Evolutionary conservation across 2,888 invertebrate species (phyloP).

Genomic region (Caenorhabditis sp.): DNA sequence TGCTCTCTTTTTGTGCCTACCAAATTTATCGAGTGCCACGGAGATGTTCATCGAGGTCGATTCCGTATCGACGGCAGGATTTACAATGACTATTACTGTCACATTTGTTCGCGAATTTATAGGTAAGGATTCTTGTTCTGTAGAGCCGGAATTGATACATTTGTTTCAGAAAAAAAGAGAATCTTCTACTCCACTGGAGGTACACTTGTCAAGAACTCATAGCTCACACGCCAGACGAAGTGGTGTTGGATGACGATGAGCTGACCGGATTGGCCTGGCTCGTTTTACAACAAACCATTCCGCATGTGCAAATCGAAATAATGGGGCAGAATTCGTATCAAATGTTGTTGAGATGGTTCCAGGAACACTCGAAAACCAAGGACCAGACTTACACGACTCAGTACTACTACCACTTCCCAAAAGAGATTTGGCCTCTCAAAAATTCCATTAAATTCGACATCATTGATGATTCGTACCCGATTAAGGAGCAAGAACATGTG

Average conservation of each 20-base stretch:
- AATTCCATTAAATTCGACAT: neutral
- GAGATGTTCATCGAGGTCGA: constrained; percentile 51
- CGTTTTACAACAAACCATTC: constrained; percentile 26
- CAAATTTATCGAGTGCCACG: constrained; percentile 41
- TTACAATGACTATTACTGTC: constrained; percentile 37
- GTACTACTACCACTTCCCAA: constrained; percentile 37
- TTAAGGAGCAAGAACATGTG: neutral
- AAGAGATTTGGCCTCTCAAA: constrained; percentile 45
- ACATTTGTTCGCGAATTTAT: constrained; percentile 23
- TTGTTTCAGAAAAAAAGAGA: neutral
- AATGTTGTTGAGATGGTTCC: constrained; percentile 8
- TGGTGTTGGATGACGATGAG: constrained; percentile 19
- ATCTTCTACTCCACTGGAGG: constrained; percentile 23
- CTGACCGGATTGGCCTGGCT: constrained; percentile 28
- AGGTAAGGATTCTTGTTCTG: neutral
- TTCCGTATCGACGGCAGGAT: constrained; percentile 35
- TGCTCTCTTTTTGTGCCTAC: constrained; percentile 22
- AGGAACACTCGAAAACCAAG: constrained; percentile 10
- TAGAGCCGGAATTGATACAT: too few species aligned
- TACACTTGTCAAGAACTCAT: constrained; percentile 15
- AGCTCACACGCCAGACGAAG: constrained; percentile 20
- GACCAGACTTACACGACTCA: neutral
- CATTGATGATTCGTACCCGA: constrained; percentile 12
- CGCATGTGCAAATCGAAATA: neutral
- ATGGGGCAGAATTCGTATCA: constrained; percentile 16